phyloP scores from a whole-genome alignment of 2,113 vertebrate genomes.

The Acrocephalus arundinaceus region DNA sequence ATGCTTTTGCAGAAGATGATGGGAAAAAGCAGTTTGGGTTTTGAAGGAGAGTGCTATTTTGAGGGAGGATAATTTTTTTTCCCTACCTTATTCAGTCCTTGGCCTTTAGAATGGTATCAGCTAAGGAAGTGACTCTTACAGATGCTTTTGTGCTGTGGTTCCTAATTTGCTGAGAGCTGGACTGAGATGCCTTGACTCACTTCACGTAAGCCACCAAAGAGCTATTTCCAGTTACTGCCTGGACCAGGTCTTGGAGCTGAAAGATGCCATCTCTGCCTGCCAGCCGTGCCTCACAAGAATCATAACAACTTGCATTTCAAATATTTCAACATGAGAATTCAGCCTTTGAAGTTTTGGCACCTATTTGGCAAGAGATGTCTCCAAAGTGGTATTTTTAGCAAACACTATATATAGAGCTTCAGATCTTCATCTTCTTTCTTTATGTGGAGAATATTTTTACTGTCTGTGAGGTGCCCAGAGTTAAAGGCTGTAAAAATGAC shows the following conservation, averaged over 20 bases:
- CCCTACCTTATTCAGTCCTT: neutral
- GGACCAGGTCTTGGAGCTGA: neutral
- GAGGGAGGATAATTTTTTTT: neutral
- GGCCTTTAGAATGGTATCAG: conserved; percentile 37
- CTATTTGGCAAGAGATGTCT: conserved; percentile 1
- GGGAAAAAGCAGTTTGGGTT: neutral
- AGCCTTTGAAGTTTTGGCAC: conserved; percentile 39
- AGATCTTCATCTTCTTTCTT: neutral
- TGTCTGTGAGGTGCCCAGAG: neutral
- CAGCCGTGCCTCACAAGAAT: neutral
- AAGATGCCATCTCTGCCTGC: neutral
- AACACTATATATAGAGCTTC: neutral
- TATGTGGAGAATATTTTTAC: neutral
- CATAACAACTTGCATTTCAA: neutral
- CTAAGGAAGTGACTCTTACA: conserved; percentile 40
- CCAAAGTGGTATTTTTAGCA: conserved; percentile 29
- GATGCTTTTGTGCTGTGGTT: conserved; percentile 37
- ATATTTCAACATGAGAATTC: neutral
- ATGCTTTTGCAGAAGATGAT: neutral
- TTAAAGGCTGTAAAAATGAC: neutral
- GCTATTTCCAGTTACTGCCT: conserved; percentile 20
- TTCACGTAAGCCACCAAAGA: neutral
- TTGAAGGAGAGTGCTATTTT: neutral
- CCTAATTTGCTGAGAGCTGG: neutral
- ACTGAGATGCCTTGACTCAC: neutral